Evolutionary conservation across 1,140 invertebrate genomes (phyloP).

Genomic region (Olivierus martensii): DNA sequence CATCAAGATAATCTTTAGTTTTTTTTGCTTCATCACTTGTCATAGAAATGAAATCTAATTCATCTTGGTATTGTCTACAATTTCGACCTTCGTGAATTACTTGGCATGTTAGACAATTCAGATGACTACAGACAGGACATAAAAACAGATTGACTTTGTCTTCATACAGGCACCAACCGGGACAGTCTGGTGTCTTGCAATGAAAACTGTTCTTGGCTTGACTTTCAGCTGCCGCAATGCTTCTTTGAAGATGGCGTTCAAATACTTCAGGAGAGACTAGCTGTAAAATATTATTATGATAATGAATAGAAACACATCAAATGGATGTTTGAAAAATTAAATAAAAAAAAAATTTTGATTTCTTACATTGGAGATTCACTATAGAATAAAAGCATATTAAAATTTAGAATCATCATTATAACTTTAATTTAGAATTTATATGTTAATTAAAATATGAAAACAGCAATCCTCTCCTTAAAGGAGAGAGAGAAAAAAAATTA

Average conservation of each 20-base stretch:
- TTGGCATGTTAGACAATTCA: constrained; percentile 81
- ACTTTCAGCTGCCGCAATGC: constrained; percentile 67
- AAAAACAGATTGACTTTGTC: constrained; percentile 63
- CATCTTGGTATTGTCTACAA: constrained; percentile 70
- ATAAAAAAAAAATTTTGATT: too few species aligned
- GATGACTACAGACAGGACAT: constrained; percentile 68
- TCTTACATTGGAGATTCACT: too few species aligned
- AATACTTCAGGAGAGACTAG: constrained; percentile 59
- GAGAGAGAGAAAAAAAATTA: too few species aligned
- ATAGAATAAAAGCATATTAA: too few species aligned
- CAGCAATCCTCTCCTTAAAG: too few species aligned
- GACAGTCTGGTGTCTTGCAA: constrained; percentile 78
- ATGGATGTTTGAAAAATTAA: too few species aligned
- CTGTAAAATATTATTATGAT: too few species aligned
- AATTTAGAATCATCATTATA: too few species aligned
- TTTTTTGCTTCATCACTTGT: constrained; percentile 49
- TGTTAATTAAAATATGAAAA: too few species aligned
- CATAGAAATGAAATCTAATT: constrained; percentile 48
- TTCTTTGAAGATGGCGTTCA: constrained; percentile 60
- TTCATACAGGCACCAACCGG: constrained; percentile 79
- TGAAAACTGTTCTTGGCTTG: constrained; percentile 76
- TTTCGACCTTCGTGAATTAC: constrained; percentile 69
- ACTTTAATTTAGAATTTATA: too few species aligned
- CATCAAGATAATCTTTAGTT: constrained; percentile 59
- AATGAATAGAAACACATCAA: too few species aligned